Evolutionary conservation across 2,797 vertebrate genomes (phyloP).

Genomic region (Sebastes hubbsi): DNA sequence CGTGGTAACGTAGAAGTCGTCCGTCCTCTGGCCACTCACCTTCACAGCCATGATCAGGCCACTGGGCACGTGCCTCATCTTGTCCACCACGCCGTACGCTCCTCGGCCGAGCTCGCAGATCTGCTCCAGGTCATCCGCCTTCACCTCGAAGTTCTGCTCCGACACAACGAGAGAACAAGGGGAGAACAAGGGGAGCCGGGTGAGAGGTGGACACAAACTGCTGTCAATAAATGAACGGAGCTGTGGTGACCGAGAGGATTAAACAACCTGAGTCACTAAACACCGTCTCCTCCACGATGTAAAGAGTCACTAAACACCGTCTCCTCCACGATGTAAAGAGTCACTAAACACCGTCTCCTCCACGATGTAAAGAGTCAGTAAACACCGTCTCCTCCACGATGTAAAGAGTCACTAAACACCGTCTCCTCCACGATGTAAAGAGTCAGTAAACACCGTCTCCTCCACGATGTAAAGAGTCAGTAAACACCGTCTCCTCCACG

Average conservation of each 20-base stretch:
- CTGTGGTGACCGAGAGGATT: neutral
- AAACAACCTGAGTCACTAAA: neutral
- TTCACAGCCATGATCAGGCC: conserved; percentile 97
- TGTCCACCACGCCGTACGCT: conserved; percentile 96
- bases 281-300: no score
- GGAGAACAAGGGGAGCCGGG: neutral
- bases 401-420: no score
- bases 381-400: no score
- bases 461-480: neutral
- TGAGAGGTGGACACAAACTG: neutral
- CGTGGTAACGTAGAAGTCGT: no score
- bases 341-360: no score
- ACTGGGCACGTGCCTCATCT: conserved; percentile 94
- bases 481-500: no score
- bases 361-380: no score
- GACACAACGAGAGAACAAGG: neutral
- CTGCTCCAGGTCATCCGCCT: conserved; percentile 94
- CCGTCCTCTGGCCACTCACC: conserved; percentile 70
- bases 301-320: neutral
- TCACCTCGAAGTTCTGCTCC: conserved; percentile 94
- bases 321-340: neutral
- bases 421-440: neutral
- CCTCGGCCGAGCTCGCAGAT: conserved; percentile 93
- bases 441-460: neutral
- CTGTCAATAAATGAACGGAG: neutral